Evolutionary conservation across 2,888 invertebrate genomes (phyloP).

Genomic region (Cyaniris semiargus): DNA sequence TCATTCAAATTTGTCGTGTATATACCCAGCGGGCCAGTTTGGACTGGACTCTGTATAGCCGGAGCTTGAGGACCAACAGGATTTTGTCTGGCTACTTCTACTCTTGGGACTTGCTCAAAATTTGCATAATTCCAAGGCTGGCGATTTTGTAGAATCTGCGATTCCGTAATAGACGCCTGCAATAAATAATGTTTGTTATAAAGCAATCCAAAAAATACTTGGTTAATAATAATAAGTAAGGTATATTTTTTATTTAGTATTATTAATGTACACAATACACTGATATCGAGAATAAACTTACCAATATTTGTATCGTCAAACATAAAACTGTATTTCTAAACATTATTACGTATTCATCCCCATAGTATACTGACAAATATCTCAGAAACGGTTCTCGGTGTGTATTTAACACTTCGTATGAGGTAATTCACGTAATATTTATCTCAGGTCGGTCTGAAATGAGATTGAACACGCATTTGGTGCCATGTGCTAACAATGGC

Average conservation of each 20-base stretch:
- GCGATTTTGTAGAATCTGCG: background rate
- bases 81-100: background rate
- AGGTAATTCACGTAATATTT: constrained; percentile 17
- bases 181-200: constrained; percentile 4
- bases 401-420: constrained; percentile 22
- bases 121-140: constrained; percentile 18
- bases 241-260: background rate
- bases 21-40: background rate
- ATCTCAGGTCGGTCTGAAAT: background rate
- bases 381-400: background rate
- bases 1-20: background rate
- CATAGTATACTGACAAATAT: constrained; percentile 10
- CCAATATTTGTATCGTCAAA: constrained; percentile 18
- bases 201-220: background rate
- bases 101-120: background rate
- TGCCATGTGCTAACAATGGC: constrained; percentile 20
- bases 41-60: background rate
- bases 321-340: constrained; percentile 13
- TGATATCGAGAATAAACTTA: background rate
- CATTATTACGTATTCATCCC: constrained; percentile 12
- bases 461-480: constrained; percentile 23
- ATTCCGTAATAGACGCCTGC: constrained; percentile 4
- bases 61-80: background rate
- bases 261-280: background rate
- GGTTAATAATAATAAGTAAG: too few species aligned